Conservation (phyloP, 2,113 vertebrate genomes). For the Toxostoma redivivum region DNA sequence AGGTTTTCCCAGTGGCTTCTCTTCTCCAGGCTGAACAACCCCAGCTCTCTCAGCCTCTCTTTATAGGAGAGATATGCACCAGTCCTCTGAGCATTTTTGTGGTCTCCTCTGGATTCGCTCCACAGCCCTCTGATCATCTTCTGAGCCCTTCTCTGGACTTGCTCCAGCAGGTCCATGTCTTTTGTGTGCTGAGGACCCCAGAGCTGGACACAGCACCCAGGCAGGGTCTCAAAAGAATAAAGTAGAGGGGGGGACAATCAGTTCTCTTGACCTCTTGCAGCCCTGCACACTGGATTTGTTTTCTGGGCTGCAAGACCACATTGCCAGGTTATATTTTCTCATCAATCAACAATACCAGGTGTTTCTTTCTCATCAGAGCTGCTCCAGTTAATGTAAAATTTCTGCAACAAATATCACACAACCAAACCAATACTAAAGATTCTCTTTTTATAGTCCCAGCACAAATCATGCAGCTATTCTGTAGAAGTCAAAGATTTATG, state of each 20-base stretch:
- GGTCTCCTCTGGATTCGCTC: not conserved
- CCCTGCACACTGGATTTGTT: not conserved
- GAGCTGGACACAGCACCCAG: not conserved
- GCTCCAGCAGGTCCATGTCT: not conserved
- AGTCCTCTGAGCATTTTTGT: not conserved
- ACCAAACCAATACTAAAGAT: not conserved
- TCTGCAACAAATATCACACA: not conserved
- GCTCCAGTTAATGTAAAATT: not conserved
- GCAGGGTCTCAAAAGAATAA: not conserved
- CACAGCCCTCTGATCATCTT: not conserved
- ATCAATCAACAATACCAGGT: not conserved
- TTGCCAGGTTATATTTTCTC: not conserved
- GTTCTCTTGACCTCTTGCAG: not conserved
- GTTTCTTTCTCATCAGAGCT: not conserved
- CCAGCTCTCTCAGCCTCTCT: not conserved
- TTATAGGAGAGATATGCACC: not conserved
- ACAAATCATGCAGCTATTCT: not conserved
- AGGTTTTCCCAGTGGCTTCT: accelerated
- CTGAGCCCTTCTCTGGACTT: no score
- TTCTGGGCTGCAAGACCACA: not conserved
- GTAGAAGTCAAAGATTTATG: not conserved
- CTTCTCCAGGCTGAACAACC: not conserved
- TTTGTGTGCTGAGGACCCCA: not conserved
- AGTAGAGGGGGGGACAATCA: not conserved
- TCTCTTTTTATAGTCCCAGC: not conserved